Evolutionary conservation across 2,888 invertebrate species (phyloP), one percentile per base, ranked within the genome.

Genomic region (Clivina fossor): DNA sequence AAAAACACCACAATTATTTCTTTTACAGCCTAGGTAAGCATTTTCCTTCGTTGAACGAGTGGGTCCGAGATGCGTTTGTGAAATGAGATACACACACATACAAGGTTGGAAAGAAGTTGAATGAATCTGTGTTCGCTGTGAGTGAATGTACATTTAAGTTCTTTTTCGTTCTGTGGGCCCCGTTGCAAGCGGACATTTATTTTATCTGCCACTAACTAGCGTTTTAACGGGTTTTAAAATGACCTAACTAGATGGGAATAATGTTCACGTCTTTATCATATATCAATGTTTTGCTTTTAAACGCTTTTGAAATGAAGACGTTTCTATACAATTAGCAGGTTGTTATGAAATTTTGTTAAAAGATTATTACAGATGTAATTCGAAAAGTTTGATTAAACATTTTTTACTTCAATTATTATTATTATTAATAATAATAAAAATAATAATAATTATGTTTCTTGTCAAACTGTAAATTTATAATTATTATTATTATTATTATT

Each of bases 1-100:
- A 46, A 43, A n/a, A 40, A 55, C 46, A 55, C 64, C 65, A 67
- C 67, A 66, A 67, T 68, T 66, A 65, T 67, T 68, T 64, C 65
- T 63, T 63, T 47, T 47, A 47, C 54, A 38, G 47, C 47, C 38
- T n/a, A n/a, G n/a, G n/a, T n/a, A 55, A 47, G 46, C 30, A 37
- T 55, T 47, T 55, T 47, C 47, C n/a, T 15, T 26, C 43, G n/a
- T n/a, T n/a, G n/a, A n/a, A n/a, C n/a, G n/a, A n/a, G n/a, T n/a
- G n/a, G n/a, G n/a, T n/a, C n/a, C n/a, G n/a, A n/a, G n/a, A n/a
- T n/a, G n/a, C n/a, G n/a, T n/a, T n/a, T n/a, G n/a, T n/a, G n/a
- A n/a, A n/a, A n/a, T n/a, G n/a, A n/a, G n/a, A n/a, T n/a, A n/a
- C n/a, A n/a, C n/a, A n/a, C n/a, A n/a, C n/a, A n/a, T n/a, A n/a